Conservation (phyloP, 2,888 invertebrate genomes). For the Pandemis heparana region DNA sequence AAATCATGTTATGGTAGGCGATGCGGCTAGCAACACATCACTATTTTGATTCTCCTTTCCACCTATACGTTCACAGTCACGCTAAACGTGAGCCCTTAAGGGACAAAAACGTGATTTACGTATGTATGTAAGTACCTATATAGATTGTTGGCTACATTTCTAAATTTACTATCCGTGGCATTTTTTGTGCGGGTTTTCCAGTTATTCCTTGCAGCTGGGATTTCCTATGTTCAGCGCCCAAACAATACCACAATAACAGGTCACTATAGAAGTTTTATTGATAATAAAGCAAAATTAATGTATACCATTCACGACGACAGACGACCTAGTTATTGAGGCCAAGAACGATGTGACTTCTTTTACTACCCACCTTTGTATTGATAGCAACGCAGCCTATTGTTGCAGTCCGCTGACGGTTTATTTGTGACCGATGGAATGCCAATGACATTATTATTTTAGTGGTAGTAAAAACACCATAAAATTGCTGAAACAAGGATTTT, state of each 20-base stretch:
- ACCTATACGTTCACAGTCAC: no score
- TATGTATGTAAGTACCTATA: no score
- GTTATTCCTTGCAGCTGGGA: neutral
- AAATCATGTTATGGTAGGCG: no score
- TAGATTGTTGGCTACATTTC: no score
- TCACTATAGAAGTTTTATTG: slow-evolving; percentile 22
- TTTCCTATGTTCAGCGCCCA: neutral
- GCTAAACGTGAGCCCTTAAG: no score
- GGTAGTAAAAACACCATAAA: neutral
- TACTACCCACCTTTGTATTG: slow-evolving; percentile 34
- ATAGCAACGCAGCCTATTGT: slow-evolving; percentile 15
- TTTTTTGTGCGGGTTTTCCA: neutral
- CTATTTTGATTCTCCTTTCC: no score
- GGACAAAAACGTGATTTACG: no score
- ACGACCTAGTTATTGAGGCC: slow-evolving; percentile 37
- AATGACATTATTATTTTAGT: slow-evolving; percentile 5
- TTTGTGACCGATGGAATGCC: slow-evolving; percentile 9
- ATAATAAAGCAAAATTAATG: slow-evolving; percentile 26
- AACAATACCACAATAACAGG: slow-evolving; percentile 8
- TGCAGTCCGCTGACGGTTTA: neutral
- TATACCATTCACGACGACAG: slow-evolving; percentile 24
- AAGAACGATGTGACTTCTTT: slow-evolving; percentile 36
- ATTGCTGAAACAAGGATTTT: neutral
- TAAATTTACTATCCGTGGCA: no score
- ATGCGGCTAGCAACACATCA: no score